Evolutionary conservation across 1,140 invertebrate genomes (phyloP), one percentile per base, ranked within the genome.

Genomic region (Acromyrmex heyeri): DNA sequence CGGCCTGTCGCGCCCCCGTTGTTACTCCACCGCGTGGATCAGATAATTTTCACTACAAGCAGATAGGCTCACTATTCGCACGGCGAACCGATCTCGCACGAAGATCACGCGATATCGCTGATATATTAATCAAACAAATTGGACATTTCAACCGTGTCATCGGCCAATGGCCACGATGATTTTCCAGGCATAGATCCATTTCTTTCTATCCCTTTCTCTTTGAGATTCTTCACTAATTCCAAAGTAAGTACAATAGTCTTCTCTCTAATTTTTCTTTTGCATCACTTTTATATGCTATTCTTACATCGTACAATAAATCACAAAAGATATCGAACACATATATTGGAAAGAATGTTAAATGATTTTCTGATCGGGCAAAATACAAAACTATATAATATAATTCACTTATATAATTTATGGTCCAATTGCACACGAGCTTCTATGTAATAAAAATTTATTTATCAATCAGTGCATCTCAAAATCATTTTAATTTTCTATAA

Each of bases 1-100:
- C 89, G 77, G 86, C 83, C 87, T 88, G 89, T 91, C 90, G 90
- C 90, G 90, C 90, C 90, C 89, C 78, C 90, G 89, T 91, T 90
- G 89, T 91, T 90, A 87, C 77, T 75, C 73, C 62, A 79, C 70
- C 65, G 48, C 78, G 77, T 88, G 83, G 82, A 91, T 91, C 90
- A 86, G 90, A 91, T 91, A 91, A 91, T 87, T 87, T 90, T 89
- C 79, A 76, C 87, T 89, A 87, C 77, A 65, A 72, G 62, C 85
- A 86, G 88, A 89, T 86, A 87, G 14, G 27, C 62, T 61, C 81
- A n/a, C 59, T n/a, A 69, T 77, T 86, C 75, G 88, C 86, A 82
- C 73, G 62, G 76, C 81, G 86, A 76, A 75, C 86, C 81, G 89
- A 88, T 87, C 86, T 90, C 87, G 86, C 88, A 50, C 85, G 82